Percentiles rank a stretch among this genome's conserved stretches.
These are phyloP conservation scores for Dipodomys ordii DNA, from an alignment of 2,113 vertebrate genomes.

Conservation along the genomic window DNA sequence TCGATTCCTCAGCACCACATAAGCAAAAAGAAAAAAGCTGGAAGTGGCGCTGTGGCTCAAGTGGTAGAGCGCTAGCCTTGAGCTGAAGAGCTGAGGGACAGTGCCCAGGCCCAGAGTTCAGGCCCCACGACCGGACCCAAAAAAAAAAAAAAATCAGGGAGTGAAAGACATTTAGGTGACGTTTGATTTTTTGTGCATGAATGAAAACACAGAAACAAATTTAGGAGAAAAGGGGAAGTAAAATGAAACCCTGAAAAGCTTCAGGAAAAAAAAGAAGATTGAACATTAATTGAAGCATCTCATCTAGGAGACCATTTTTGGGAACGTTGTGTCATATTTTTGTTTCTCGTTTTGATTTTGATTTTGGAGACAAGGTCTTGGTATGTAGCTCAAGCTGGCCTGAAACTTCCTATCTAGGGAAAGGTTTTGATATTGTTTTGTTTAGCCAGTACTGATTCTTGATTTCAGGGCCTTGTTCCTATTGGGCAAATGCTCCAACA, in stretches of 20 bases:
- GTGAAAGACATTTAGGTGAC: neutral
- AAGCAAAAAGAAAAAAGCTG: no score
- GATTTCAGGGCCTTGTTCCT: no score
- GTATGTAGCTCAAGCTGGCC: neutral
- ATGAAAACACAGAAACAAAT: neutral
- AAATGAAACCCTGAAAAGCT: constrained; percentile 3
- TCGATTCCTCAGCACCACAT: no score
- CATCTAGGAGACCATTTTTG: neutral
- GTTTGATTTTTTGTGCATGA: neutral
- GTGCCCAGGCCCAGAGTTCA: no score
- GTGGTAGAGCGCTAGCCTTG: no score
- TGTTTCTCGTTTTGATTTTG: neutral
- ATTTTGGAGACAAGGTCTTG: neutral
- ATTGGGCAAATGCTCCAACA: no score
- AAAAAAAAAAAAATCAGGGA: neutral
- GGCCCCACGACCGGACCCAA: no score
- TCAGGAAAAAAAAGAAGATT: neutral
- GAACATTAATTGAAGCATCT: neutral
- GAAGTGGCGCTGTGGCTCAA: no score
- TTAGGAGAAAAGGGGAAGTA: neutral
- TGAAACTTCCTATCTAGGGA: neutral
- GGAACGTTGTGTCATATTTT: neutral
- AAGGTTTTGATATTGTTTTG: neutral
- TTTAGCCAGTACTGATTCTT: no score
- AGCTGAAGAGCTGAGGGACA: no score